Evolutionary conservation across 1,140 invertebrate species (phyloP).

Genomic region (Linepithema humile): DNA sequence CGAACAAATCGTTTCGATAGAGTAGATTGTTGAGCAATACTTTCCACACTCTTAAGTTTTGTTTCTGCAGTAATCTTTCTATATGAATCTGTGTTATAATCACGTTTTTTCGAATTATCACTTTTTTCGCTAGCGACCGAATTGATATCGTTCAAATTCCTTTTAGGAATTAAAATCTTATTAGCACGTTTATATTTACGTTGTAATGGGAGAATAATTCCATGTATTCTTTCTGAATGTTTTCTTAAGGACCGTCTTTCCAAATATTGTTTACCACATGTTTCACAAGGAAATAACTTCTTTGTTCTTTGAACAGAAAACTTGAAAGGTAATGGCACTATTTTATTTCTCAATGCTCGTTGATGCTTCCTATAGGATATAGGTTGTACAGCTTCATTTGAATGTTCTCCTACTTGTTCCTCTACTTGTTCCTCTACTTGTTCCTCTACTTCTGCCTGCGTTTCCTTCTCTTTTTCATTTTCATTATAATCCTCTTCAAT

Average conservation of each 20-base stretch:
- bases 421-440: neutral
- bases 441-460: neutral
- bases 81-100: neutral
- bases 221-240: constrained; percentile 76
- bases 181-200: neutral
- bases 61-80: neutral
- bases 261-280: constrained; percentile 76
- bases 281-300: constrained; percentile 74
- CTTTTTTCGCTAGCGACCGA: neutral
- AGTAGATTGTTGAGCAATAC: neutral
- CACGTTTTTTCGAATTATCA: neutral
- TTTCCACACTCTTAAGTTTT: neutral
- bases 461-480: neutral
- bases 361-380: constrained; percentile 62
- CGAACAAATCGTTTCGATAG: neutral
- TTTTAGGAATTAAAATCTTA: too few relatives aligned
- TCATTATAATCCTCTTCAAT: neutral
- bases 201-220: constrained; percentile 64
- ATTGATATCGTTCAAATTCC: too few relatives aligned
- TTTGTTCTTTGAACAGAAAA: constrained; percentile 73
- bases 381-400: neutral
- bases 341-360: constrained; percentile 65
- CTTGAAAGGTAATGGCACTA: constrained; percentile 72
- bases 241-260: constrained; percentile 67
- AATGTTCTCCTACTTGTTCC: neutral